Percentiles rank a stretch among this genome's conserved stretches.
phyloP scores from a whole-genome alignment of 2,888 invertebrate species.

The Lepidonotus clava region DNA sequence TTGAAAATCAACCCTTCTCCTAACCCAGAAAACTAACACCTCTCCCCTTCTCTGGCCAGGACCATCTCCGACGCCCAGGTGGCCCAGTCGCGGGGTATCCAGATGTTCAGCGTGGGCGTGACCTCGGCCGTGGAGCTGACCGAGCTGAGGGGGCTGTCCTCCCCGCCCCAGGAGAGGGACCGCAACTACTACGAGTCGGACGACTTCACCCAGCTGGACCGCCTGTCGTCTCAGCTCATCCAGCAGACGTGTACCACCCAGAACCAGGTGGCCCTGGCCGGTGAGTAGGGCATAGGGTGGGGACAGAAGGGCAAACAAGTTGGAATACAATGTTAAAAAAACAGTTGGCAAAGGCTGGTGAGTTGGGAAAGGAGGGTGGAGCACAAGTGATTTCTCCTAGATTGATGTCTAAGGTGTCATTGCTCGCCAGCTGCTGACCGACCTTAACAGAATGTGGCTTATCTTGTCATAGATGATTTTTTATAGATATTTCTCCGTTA shows the following conservation, averaged over 20 bases:
- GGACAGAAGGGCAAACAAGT: neutral
- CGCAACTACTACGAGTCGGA: slow-evolving; percentile 46
- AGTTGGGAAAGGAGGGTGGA: too few species aligned
- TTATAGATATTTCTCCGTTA: too few species aligned
- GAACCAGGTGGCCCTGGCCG: too few species aligned
- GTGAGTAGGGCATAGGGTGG: neutral
- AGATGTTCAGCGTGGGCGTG: slow-evolving; percentile 55
- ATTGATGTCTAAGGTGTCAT: too few species aligned
- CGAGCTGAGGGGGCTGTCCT: slow-evolving; percentile 47
- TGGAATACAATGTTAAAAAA: too few species aligned
- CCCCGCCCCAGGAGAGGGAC: slow-evolving; percentile 51
- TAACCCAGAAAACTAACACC: neutral
- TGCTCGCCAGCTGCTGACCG: too few species aligned
- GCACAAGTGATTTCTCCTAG: too few species aligned
- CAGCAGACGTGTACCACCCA: neutral
- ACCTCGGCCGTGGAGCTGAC: slow-evolving; percentile 12
- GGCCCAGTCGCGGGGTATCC: slow-evolving; percentile 50
- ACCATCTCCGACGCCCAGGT: slow-evolving; percentile 43
- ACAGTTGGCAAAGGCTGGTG: too few species aligned
- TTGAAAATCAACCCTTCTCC: too few species aligned
- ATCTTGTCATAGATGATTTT: too few species aligned
- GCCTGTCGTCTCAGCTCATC: neutral
- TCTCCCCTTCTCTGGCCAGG: neutral
- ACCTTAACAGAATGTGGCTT: too few species aligned
- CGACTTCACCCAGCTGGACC: slow-evolving; percentile 44